Evolutionary conservation across 2,797 vertebrate species (phyloP), one percentile per base, ranked within the genome.

Genomic region (Lindbergichthys nudifrons): DNA sequence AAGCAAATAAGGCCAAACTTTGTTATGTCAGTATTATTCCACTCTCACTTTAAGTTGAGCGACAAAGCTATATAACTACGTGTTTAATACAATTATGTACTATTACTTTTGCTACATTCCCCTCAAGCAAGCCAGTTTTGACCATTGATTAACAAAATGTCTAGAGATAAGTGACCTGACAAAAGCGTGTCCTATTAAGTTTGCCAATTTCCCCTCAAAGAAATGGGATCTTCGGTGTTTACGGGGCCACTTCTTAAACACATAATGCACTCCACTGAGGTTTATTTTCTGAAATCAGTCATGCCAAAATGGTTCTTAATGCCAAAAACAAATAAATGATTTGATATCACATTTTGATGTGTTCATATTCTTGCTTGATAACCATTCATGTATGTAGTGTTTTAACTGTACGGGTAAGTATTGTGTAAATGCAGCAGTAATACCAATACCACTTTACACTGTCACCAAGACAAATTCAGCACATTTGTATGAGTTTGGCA

Each of bases 291-390:
- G n/a, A 70, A 58, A 19, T 63, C 12, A 21, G 10, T 58, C n/a
- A 42, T 80, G 70, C 66, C 69, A 73, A 73, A 64, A 62, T 51
- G 42, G 52, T 83, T 77, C 56, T 30, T 54, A 32, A 63, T 82
- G 75, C 73, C 54, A 79, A 75, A 77, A 80, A 39, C 39, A 71
- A 89, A 87, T 87, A 85, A 79, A 89, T 66, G 11, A 32, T 73
- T 80, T 70, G 72, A 12, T 78, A 65, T 76, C 32, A 68, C 12
- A 47, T 52, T 26, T 46, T 36, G 32, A 63, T 60, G 56, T 56
- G 3, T 70, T 66, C 11, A n/a, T 43, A 13, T 70, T 45, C 16
- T 59, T 72, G 1, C 58, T 16, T 46, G 5, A 61, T 2, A 21
- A n/a, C 2, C 14, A 30, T 5, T 23, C 6, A 26, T 47, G 43